Evolutionary conservation across 2,888 invertebrate genomes (phyloP).

Genomic region (Piscicola geometra): DNA sequence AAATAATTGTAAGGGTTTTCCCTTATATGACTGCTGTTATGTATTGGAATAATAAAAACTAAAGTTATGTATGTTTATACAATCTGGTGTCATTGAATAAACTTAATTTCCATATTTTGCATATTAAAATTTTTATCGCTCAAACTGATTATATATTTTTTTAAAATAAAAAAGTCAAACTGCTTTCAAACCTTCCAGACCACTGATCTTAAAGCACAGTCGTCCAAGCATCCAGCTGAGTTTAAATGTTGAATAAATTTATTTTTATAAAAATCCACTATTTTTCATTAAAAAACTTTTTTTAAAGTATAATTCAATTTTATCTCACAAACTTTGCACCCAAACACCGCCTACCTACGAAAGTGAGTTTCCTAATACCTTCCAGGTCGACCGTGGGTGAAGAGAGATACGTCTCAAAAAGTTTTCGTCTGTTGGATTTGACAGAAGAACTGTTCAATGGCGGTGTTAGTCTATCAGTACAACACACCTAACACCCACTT

Average conservation of each 20-base stretch:
- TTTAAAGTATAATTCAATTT: no score
- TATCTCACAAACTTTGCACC: no score
- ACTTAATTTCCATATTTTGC: no score
- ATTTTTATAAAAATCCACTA: not conserved
- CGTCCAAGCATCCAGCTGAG: constrained; percentile 70
- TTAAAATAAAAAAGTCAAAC: not conserved
- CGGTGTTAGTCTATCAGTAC: no score
- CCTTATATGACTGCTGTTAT: not conserved
- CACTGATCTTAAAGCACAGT: constrained; percentile 72
- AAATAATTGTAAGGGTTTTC: constrained; percentile 14
- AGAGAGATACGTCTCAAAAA: constrained; percentile 70
- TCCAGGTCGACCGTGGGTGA: constrained; percentile 69
- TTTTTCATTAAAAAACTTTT: no score
- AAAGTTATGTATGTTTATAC: no score
- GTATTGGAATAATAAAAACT: no score
- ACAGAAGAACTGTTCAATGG: no score
- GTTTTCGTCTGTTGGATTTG: constrained; percentile 62
- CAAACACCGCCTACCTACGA: constrained; percentile 66
- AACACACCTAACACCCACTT: no score
- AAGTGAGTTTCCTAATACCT: constrained; percentile 68
- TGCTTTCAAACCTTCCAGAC: constrained; percentile 68
- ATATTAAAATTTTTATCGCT: no score
- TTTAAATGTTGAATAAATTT: constrained; percentile 17
- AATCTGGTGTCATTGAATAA: no score
- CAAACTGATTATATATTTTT: not conserved